Conservation (phyloP, 2,113 vertebrate species). For the Muntiacus muntjak region DNA sequence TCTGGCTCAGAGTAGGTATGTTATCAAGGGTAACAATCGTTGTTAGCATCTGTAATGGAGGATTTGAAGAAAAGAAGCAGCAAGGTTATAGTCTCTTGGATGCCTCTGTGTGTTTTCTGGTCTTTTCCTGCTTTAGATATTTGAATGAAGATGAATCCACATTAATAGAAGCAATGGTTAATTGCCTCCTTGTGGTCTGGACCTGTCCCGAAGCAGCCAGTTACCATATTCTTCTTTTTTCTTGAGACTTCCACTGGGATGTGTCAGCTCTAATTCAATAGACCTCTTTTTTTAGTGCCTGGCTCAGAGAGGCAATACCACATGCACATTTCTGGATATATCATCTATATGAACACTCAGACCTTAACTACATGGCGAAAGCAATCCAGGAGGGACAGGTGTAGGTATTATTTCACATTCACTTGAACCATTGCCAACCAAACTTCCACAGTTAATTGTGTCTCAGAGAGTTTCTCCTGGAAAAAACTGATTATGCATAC, state of each 20-base stretch:
- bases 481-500: not conserved
- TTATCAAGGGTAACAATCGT: not conserved
- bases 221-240: constrained; percentile 23
- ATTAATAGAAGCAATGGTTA: not conserved
- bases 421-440: not conserved
- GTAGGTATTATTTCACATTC: not conserved
- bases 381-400: not conserved
- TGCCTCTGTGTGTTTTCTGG: not conserved
- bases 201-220: not conserved
- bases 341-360: not conserved
- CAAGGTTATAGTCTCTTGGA: not conserved
- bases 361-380: not conserved
- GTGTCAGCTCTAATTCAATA: constrained; percentile 27
- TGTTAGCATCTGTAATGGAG: not conserved
- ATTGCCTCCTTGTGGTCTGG: not conserved
- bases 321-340: not conserved
- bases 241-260: not conserved
- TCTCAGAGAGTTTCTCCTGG: not conserved
- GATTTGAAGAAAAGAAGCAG: not conserved
- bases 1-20: not conserved
- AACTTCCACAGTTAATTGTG: not conserved
- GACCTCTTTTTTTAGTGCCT: not conserved
- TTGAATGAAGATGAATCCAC: not conserved
- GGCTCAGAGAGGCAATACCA: not conserved
- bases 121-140: not conserved